A percentile compares a stretch with the other conserved stretches of the same genome.
Evolutionary conservation across 2,888 invertebrate species (phyloP).

Genomic region (Epistrophe eligans): DNA sequence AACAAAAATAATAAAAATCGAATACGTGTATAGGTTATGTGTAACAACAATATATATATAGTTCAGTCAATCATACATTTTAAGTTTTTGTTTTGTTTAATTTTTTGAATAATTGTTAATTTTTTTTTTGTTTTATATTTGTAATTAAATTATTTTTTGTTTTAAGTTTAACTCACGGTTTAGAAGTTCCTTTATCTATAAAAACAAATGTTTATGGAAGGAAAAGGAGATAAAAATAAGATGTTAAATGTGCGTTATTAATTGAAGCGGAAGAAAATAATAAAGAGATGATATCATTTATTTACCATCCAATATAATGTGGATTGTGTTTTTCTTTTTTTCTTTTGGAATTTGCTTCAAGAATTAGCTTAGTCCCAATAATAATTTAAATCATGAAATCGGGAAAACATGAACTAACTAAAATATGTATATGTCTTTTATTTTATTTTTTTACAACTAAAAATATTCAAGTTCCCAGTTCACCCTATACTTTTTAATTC

Average conservation of each 20-base stretch:
- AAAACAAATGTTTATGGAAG: neutral
- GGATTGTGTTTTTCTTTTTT: neutral
- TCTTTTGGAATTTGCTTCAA: too few species aligned
- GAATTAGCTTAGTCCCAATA: too few species aligned
- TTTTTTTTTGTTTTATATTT: conserved; percentile 6
- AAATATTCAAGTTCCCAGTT: too few species aligned
- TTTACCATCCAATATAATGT: neutral
- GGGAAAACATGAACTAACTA: too few species aligned
- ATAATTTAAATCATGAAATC: too few species aligned
- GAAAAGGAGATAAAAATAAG: neutral
- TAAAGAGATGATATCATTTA: neutral
- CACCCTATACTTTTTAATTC: too few species aligned
- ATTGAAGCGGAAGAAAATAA: neutral
- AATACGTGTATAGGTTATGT: conserved; percentile 56
- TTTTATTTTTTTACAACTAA: too few species aligned
- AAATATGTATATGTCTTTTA: too few species aligned
- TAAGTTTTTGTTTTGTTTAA: conserved; percentile 1
- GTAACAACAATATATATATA: conserved; percentile 25
- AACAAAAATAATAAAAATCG: conserved; percentile 14
- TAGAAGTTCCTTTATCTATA: conserved; percentile 64
- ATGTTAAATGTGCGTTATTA: conserved; percentile 42
- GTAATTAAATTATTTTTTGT: neutral
- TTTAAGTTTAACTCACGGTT: conserved; percentile 57
- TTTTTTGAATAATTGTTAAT: conserved; percentile 11
- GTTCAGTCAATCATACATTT: conserved; percentile 41